Conservation (phyloP, 1,140 invertebrate genomes). For the Gyrodactylus salaris region DNA sequence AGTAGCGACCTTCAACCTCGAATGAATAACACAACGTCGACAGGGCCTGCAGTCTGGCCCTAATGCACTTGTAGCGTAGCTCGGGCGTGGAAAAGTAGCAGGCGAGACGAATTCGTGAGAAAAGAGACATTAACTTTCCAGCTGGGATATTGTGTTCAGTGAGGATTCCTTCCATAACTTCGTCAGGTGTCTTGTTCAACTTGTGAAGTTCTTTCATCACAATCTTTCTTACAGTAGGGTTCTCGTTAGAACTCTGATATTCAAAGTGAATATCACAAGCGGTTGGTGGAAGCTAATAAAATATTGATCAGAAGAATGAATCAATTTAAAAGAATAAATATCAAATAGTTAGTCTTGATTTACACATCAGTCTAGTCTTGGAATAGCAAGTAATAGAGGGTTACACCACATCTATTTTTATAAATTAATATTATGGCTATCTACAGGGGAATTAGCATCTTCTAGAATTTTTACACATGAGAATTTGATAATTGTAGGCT, state of each 20-base stretch:
- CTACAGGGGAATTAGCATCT: no score
- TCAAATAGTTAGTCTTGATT: no score
- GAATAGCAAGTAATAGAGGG: no score
- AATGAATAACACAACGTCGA: constrained; percentile 4
- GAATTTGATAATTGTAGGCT: no score
- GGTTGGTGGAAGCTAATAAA: neutral
- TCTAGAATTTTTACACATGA: no score
- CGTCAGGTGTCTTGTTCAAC: neutral
- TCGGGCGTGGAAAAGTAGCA: neutral
- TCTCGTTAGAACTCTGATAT: neutral
- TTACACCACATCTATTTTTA: no score
- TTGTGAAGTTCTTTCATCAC: neutral
- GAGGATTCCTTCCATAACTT: neutral
- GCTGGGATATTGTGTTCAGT: neutral
- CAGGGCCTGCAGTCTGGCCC: neutral
- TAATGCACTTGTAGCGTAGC: neutral
- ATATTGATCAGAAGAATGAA: neutral
- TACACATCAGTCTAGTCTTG: no score
- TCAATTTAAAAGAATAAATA: neutral
- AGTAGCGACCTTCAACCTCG: neutral
- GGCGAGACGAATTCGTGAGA: neutral
- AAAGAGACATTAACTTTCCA: neutral
- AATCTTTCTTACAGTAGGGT: neutral
- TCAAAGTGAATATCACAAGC: neutral
- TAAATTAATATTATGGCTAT: no score